Base-by-base conservation (phyloP, 2,797 vertebrate genomes). In the Neosilurus mollespiculum region DNA sequence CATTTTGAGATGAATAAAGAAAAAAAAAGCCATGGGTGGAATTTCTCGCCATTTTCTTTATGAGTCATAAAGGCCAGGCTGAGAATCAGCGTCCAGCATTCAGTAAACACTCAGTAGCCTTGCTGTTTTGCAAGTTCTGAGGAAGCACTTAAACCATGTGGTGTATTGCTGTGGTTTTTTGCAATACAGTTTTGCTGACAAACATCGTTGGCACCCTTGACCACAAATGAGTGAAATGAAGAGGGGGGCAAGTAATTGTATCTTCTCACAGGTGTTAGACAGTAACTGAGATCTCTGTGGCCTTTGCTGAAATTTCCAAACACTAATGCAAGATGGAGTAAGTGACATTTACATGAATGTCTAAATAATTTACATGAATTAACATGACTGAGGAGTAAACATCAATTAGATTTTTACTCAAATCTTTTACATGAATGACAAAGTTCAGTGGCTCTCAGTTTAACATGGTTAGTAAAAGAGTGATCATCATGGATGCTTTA, bases 81-180 rank as follows among this genome's bases (percentile, higher is more conserved):
- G 65, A 14, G 49, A 69, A 81, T 69, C 43, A 73, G 71, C 59
- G 76, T 80, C 76, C 70, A 80, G 69, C 58, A 24, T 51, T 82
- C 37, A 58, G 76, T 69, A 80, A 85, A 75, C n/a, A 26, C 67
- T 64, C 18, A 30, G 2, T 69, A 80, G 77, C 59, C 67, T 43
- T 10, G 10, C 34, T 82, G n/a, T 51, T 72, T 18, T 51, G 37
- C 69, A 24, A 49, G 56, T 84, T 84, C 75, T 72, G 84, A 87
- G 88, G 66, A 84, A 83, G 86, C 70, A 58, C 59, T 61, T 56
- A 56, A 83, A 84, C 61, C 81, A 81, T 62, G 86, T 85, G 87
- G 76, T 43, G 73, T 84, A 34, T 80, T 86, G 0, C 86, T 90
- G 90, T 88, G 88, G 87, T 90, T 92, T 92, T 88, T 89, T 90